These are phyloP conservation scores for Anthopleura sola DNA, from an alignment of 64 coral and sea anemone species.

Conservation along the genomic window DNA sequence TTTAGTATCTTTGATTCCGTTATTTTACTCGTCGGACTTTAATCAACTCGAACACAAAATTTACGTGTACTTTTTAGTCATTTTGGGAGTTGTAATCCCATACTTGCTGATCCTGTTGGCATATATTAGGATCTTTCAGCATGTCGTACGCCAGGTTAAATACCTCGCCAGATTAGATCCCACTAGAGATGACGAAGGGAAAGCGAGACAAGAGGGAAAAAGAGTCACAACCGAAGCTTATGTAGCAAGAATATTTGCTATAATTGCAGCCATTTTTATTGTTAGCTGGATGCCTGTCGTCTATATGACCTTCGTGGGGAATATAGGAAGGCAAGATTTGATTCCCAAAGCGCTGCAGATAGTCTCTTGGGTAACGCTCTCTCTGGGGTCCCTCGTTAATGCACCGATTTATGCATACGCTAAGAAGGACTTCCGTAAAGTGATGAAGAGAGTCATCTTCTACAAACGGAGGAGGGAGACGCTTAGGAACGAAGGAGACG, in stretches of 20 bases:
- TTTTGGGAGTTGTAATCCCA: slow-evolving; percentile 4
- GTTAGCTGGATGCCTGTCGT: slow-evolving; percentile 23
- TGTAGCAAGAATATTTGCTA: slow-evolving; percentile 18
- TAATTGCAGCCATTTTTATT: slow-evolving; percentile 3
- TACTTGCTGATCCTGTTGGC: not conserved
- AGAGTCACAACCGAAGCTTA: slow-evolving; percentile 1
- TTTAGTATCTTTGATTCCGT: not conserved
- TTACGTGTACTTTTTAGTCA: slow-evolving; percentile 13
- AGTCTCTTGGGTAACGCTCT: not conserved
- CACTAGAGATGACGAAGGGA: not conserved
- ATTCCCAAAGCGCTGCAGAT: not conserved
- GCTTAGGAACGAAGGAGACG: not conserved
- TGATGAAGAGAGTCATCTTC: not conserved
- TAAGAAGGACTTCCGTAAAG: slow-evolving; percentile 12
- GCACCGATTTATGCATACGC: slow-evolving; percentile 22
- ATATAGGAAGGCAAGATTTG: slow-evolving; percentile 6
- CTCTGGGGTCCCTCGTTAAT: slow-evolving; percentile 7
- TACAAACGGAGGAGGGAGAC: not conserved
- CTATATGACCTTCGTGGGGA: slow-evolving; percentile 18
- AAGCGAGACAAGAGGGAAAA: not conserved
- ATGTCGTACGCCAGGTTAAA: slow-evolving; percentile 1
- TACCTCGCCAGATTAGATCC: not conserved
- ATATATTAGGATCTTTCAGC: slow-evolving; percentile 14
- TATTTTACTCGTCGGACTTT: not conserved
- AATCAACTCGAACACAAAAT: not conserved